These are phyloP conservation scores for Tricholaema leucomelas DNA, from an alignment of 2,113 vertebrate genomes.

Conservation along the genomic window DNA sequence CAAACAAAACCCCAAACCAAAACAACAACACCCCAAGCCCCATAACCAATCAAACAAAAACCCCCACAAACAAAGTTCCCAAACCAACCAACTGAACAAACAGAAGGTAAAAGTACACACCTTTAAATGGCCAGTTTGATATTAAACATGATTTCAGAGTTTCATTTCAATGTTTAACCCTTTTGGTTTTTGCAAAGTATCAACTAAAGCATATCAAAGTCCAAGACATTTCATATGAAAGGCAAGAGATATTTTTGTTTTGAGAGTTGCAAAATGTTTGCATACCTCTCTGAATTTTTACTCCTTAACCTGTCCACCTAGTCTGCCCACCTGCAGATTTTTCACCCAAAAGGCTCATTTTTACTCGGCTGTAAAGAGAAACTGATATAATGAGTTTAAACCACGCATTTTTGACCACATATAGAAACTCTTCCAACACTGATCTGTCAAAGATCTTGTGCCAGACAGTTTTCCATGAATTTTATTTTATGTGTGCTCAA, in stretches of 20 bases:
- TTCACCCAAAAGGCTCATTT: neutral
- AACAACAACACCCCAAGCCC: too few species aligned
- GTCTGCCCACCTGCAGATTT: neutral
- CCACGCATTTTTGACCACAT: neutral
- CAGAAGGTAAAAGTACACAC: rapidly evolving
- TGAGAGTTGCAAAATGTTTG: neutral
- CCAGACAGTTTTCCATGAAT: slow-evolving; percentile 1
- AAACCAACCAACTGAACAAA: too few species aligned
- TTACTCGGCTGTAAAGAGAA: neutral
- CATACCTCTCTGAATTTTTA: neutral
- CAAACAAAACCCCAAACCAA: too few species aligned
- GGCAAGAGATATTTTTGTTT: neutral
- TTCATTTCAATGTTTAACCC: neutral
- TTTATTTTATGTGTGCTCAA: slow-evolving; percentile 28
- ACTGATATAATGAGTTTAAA: neutral
- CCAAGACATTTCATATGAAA: neutral
- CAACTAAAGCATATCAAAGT: neutral
- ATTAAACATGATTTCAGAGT: neutral
- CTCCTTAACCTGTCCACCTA: neutral
- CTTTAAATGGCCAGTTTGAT: neutral
- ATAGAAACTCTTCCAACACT: neutral
- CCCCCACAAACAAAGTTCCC: too few species aligned
- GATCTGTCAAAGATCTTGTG: rapidly evolving
- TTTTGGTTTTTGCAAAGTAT: neutral
- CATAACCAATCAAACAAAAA: too few species aligned